A percentile compares a stretch with the other conserved stretches of the same genome.
Evolutionary conservation across 2,888 invertebrate genomes (phyloP).

Genomic region (Andrena chrysosceles): DNA sequence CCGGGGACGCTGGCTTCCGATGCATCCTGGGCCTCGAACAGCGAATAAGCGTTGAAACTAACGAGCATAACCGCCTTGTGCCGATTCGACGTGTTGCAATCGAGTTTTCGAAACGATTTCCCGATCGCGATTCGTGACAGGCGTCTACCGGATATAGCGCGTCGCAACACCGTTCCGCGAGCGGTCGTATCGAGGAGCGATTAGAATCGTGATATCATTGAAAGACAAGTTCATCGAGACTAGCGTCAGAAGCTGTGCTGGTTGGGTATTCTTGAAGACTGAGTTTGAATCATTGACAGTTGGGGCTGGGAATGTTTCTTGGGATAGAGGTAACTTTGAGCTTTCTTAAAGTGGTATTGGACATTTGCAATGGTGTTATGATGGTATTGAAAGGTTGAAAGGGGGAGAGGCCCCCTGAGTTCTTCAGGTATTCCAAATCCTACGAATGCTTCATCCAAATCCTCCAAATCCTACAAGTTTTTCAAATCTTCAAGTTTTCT

Average conservation of each 20-base stretch:
- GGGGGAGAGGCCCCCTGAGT: too few relatives aligned
- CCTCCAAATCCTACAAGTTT: too few relatives aligned
- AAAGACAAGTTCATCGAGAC: conserved; percentile 3
- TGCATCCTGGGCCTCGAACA: conserved; percentile 33
- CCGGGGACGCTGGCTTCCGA: neutral
- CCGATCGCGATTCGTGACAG: conserved; percentile 76
- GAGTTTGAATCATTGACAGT: too few relatives aligned
- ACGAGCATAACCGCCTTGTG: conserved; percentile 79
- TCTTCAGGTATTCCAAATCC: too few relatives aligned
- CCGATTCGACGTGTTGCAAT: conserved; percentile 76
- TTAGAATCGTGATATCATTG: conserved; percentile 28
- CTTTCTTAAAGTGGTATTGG: too few relatives aligned
- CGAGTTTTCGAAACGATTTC: conserved; percentile 73
- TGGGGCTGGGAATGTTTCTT: too few relatives aligned
- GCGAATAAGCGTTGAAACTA: conserved; percentile 55
- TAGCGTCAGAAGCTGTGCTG: conserved; percentile 1
- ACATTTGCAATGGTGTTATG: too few relatives aligned
- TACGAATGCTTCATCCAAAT: too few relatives aligned
- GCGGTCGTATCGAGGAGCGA: conserved; percentile 44
- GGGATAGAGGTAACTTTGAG: too few relatives aligned
- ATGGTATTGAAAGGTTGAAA: too few relatives aligned
- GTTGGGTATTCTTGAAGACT: too few relatives aligned
- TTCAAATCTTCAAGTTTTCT: too few relatives aligned
- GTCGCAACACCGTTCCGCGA: conserved; percentile 45
- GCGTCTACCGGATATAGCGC: conserved; percentile 66